Evolutionary conservation across 2,113 vertebrate genomes (phyloP).

Genomic region (Crotalus horridus): DNA sequence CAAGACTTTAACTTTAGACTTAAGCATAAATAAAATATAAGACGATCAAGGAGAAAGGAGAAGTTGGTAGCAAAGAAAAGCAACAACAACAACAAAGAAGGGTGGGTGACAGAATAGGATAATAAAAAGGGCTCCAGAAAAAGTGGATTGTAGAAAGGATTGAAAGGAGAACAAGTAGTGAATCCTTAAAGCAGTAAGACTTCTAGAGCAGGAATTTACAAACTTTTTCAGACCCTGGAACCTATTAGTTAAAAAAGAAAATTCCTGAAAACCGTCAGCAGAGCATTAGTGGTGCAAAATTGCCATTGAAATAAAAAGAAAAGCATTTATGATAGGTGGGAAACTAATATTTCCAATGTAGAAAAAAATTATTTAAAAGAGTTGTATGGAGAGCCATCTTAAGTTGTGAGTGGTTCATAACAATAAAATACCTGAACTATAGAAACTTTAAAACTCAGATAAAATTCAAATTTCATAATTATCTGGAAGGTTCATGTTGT

Average conservation of each 20-base stretch:
- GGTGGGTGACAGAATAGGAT: neutral
- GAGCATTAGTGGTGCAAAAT: neutral
- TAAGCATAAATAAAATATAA: slow-evolving; percentile 1
- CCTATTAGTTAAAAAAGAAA: neutral
- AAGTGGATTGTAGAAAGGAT: neutral
- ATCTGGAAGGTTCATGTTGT: neutral
- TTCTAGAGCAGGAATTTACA: neutral
- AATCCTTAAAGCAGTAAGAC: neutral
- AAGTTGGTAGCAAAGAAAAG: neutral
- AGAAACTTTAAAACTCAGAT: neutral
- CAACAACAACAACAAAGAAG: no score
- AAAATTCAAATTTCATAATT: neutral
- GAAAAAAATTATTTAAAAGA: neutral
- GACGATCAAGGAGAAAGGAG: neutral
- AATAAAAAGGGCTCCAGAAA: neutral
- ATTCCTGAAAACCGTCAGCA: neutral
- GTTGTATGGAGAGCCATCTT: neutral
- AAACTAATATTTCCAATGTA: neutral
- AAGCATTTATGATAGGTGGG: neutral
- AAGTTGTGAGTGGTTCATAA: neutral
- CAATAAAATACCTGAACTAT: neutral
- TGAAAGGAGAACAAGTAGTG: neutral
- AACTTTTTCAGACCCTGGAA: neutral
- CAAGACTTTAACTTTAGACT: neutral
- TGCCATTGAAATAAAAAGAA: neutral